phyloP scores from a whole-genome alignment of 2,113 vertebrate genomes.

The Gallinago media region DNA sequence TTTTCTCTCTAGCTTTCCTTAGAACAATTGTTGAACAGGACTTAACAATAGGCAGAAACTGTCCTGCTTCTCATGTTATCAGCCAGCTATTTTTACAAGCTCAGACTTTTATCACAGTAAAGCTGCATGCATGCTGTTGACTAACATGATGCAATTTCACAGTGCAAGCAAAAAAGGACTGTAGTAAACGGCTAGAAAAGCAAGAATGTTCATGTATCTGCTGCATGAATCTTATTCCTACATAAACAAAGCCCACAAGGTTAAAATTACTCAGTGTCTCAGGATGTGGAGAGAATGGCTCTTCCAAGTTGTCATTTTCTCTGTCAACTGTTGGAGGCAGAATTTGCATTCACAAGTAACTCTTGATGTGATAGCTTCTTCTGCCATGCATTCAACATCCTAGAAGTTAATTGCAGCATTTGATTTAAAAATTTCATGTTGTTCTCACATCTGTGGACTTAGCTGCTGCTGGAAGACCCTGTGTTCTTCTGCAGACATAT shows the following conservation, averaged over 20 bases:
- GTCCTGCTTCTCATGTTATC: not conserved
- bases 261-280: not conserved
- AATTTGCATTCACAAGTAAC: not conserved
- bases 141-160: not conserved
- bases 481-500: not conserved
- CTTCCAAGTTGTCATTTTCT: not conserved
- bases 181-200: not conserved
- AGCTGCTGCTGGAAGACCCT: not conserved
- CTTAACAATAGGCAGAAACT: not conserved
- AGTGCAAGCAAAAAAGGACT: not conserved
- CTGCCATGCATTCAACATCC: not conserved
- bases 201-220: not conserved
- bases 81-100: not conserved
- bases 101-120: not conserved
- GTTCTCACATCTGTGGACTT: not conserved
- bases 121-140: not conserved
- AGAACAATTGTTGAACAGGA: not conserved
- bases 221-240: not conserved
- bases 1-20: not conserved
- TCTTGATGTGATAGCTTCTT: not conserved
- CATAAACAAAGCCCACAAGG: not conserved
- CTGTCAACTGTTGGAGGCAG: not conserved
- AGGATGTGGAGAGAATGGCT: not conserved
- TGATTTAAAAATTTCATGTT: not conserved
- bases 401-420: not conserved